Evolutionary conservation across 2,888 invertebrate genomes (phyloP), one percentile per base, ranked within the genome.

Genomic region (Folsomia manolachei): DNA sequence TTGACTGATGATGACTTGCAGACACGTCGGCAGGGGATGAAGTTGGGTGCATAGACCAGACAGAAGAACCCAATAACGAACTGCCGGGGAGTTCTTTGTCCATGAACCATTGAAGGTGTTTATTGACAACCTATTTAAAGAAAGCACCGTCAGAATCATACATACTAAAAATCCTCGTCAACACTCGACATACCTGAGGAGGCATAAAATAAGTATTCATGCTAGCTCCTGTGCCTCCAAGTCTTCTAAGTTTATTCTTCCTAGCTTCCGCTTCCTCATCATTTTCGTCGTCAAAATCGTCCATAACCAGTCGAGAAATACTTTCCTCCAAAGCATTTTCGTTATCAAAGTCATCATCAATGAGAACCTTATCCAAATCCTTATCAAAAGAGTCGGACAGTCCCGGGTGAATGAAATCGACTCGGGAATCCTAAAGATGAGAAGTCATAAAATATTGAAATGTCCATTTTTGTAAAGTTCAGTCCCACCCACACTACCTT

Each of bases 221-320:
- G n/a, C 51, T 63, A 51, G 72, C 74, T 26, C 75, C 77, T 0
- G 73, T 73, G 0, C 72, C 62, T 18, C 79, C 78, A 24, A 80
- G 64, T 1, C 79, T 72, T 23, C 78, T 71, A n/a, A 79, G 53
- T 61, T 77, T 79, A 11, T 69, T 64, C 63, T 78, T 78, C 67
- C 71, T 70, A 1, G 71, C 69, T 25, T 76, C 75, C 26, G 75
- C 77, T 26, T 75, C 79, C 60, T 79, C 79, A n/a, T n/a, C n/a
- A n/a, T n/a, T n/a, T 23, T 77, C 77, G 26, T 80, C 80, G 24
- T 81, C 81, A 71, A 81, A 78, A 69, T 83, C 83, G 70, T 83
- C 83, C 71, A 83, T 72, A 7, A 83, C 82, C 19, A 83, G 78
- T 68, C 83, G 81, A 0, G 82, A 82, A 63, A 84, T 81, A 70